Evolutionary conservation across 2,888 invertebrate species (phyloP), one percentile per base, ranked within the genome.

Genomic region (Zygothrica quintamaculata): DNA sequence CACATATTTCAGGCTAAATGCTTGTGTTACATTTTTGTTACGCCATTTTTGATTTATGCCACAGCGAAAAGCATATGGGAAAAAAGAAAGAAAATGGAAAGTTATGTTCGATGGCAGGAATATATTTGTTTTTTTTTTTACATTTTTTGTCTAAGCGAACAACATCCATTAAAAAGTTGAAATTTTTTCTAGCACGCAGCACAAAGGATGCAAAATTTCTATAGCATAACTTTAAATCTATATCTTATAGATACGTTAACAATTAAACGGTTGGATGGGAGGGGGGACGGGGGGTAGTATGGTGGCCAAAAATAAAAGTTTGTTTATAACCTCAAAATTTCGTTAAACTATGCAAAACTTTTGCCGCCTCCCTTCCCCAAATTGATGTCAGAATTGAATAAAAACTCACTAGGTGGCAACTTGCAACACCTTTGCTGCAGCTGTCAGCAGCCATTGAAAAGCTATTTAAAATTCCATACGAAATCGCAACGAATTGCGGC

Each of bases 21-120:
- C 66, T 71, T 76, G 62, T 62, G 66, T 81, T 62, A 60, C 82
- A 84, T 84, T 84, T 81, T 84, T 81, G 77, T 66, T 80, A 66
- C 62, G 77, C 82, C 82, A 86, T 84, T 86, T 79, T 84, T 84
- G 82, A 84, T 84, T 84, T 84, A 84, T 85, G 67, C 56, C 71
- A 52, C 46, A 42, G 52, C 53, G 48, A 53, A 61, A 29, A 55
- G 51, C 56, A 71, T 74, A 81, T 84, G 79, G 58, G 84, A 81
- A 81, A n/a, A n/a, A n/a, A 48, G 53, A 61, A 29, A 55, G 51
- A 59, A 71, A 76, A 81, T 84, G 79, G 58, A 81, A 81, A 81
- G 84, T 81, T 81, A 84, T 77, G 67, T 65, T 60, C 47, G 65
- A 46, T 29, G 5, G 39, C 9, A 12, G n/a, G 13, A 50, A 50